These are phyloP conservation scores for Lamellibrachia columna DNA, from an alignment of 2,888 invertebrate genomes.

Conservation along the genomic window DNA sequence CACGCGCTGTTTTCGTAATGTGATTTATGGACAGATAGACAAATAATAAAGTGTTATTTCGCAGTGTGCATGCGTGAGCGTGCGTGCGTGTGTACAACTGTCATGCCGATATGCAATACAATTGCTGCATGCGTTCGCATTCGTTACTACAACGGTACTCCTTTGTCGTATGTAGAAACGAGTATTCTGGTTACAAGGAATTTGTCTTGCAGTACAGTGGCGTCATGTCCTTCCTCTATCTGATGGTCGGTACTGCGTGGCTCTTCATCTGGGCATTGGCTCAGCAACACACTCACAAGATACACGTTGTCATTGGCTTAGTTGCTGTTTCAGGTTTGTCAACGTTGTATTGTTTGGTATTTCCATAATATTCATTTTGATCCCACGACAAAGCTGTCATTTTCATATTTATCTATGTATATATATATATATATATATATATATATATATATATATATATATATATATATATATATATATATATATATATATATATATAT, in stretches of 20 bases:
- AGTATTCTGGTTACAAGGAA: too few species aligned
- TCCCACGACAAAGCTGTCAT: not conserved
- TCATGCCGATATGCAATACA: too few species aligned
- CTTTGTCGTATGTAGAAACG: too few species aligned
- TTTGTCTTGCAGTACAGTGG: constrained; percentile 32
- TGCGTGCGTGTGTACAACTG: too few species aligned
- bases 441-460: too few species aligned
- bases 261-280: constrained; percentile 38
- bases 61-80: not conserved
- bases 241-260: constrained; percentile 37
- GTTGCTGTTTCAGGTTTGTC: constrained; percentile 39
- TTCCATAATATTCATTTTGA: not conserved
- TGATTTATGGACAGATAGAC: not conserved
- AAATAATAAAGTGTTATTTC: not conserved
- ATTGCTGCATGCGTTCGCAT: too few species aligned
- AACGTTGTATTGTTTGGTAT: not conserved
- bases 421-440: too few species aligned
- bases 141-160: too few species aligned
- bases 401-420: too few species aligned
- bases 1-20: not conserved
- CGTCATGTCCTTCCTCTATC: constrained; percentile 39
- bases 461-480: too few species aligned
- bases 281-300: constrained; percentile 36
- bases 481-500: too few species aligned
- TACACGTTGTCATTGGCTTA: constrained; percentile 41